Conservation (phyloP, 1,140 invertebrate species). For the Triops cancriformis region DNA sequence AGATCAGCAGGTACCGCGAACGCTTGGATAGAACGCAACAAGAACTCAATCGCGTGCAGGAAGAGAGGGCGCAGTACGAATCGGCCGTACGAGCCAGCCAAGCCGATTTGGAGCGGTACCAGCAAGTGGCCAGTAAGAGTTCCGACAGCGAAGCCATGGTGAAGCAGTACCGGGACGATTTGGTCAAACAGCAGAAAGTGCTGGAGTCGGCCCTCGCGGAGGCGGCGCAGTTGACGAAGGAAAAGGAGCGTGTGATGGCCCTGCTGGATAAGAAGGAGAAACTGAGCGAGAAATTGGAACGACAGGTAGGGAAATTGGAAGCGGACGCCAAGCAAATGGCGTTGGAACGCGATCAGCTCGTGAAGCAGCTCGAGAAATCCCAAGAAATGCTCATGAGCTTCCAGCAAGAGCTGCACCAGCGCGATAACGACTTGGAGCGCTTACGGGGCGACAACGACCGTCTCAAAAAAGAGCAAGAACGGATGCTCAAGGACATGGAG, state of each 20-base stretch:
- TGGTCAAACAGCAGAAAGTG: slow-evolving; percentile 28
- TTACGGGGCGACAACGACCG: slow-evolving; percentile 69
- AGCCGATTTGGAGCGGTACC: slow-evolving; percentile 41
- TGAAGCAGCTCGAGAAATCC: slow-evolving; percentile 79
- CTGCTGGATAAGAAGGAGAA: slow-evolving; percentile 70
- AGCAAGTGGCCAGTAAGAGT: slow-evolving; percentile 45
- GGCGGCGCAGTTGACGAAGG: slow-evolving; percentile 33
- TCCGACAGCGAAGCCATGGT: slow-evolving; percentile 49
- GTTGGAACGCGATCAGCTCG: slow-evolving; percentile 74
- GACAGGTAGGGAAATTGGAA: slow-evolving; percentile 55
- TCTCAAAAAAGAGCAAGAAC: slow-evolving; percentile 56
- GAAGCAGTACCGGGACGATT: slow-evolving; percentile 27
- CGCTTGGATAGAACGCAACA: slow-evolving; percentile 57
- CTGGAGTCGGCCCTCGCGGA: slow-evolving; percentile 28
- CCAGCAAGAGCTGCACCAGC: slow-evolving; percentile 75
- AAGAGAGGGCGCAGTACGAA: slow-evolving; percentile 57
- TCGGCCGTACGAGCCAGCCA: slow-evolving; percentile 42
- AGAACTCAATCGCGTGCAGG: slow-evolving; percentile 56
- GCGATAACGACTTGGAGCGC: slow-evolving; percentile 68
- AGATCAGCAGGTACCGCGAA: slow-evolving; percentile 67
- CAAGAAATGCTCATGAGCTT: slow-evolving; percentile 87
- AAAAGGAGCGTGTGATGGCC: slow-evolving; percentile 61
- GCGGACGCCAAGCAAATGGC: slow-evolving; percentile 73
- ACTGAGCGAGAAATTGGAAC: slow-evolving; percentile 49
- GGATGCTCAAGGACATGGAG: slow-evolving; percentile 56